Conservation (phyloP, 35 echinoderm and acorn worm genomes). For the Patiria miniata region DNA sequence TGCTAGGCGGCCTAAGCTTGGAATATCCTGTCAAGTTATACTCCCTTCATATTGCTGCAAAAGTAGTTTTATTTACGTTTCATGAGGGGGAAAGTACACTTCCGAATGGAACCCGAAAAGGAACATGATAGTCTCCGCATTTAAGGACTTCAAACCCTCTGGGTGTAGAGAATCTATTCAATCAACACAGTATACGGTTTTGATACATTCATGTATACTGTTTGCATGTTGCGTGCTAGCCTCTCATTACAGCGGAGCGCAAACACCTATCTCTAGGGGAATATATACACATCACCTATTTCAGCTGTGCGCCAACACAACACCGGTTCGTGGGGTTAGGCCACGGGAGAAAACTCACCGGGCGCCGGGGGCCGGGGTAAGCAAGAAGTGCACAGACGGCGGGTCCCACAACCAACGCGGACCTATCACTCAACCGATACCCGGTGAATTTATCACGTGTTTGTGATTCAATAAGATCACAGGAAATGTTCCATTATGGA, state of each 20-base stretch:
- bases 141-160: no score
- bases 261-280: neutral
- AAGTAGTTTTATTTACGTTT: no score
- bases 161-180: no score
- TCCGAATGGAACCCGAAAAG: no score
- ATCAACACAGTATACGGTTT: no score
- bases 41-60: no score
- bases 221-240: slow-evolving; percentile 7
- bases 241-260: neutral
- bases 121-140: no score
- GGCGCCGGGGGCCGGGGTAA: neutral
- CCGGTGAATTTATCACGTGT: neutral
- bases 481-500: slow-evolving; percentile 3
- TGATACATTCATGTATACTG: no score
- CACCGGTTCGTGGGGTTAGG: neutral
- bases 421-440: neutral
- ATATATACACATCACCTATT: neutral
- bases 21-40: no score
- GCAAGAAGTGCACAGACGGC: neutral
- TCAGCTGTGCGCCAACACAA: neutral
- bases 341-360: neutral
- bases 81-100: no score
- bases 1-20: no score
- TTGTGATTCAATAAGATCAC: neutral
- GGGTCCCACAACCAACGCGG: no score